Evolutionary conservation across 2,113 vertebrate species (phyloP).

Genomic region (Monarcha castaneiventris): DNA sequence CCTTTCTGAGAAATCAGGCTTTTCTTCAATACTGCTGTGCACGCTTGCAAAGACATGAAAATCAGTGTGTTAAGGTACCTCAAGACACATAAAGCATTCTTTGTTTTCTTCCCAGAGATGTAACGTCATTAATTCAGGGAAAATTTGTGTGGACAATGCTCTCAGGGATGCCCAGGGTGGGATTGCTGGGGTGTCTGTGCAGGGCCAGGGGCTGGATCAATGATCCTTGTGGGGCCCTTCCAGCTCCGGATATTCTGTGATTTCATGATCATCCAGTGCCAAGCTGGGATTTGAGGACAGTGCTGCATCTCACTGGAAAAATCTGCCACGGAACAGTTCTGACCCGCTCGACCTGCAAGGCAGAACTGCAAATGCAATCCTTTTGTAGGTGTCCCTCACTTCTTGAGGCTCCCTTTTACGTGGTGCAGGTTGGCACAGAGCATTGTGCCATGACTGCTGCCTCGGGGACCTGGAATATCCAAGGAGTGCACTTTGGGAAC

Average conservation of each 20-base stretch:
- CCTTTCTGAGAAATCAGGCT: neutral
- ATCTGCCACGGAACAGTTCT: rapidly evolving
- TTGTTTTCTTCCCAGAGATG: neutral
- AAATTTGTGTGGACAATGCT: rapidly evolving
- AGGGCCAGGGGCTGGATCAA: neutral
- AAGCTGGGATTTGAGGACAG: neutral
- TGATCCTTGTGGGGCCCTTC: neutral
- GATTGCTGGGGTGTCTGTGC: neutral
- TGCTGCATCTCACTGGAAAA: neutral
- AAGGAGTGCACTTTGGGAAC: neutral
- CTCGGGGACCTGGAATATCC: neutral
- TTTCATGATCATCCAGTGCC: neutral
- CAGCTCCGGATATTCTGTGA: neutral
- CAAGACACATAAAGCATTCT: neutral
- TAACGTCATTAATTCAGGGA: neutral
- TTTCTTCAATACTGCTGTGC: neutral
- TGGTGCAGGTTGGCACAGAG: neutral
- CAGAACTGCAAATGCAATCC: neutral
- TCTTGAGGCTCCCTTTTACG: neutral
- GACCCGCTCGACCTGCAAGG: neutral
- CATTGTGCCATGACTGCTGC: neutral
- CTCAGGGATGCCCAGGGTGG: neutral
- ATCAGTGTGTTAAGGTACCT: neutral
- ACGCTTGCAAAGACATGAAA: neutral
- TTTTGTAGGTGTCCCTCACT: neutral